Evolutionary conservation across 2,797 vertebrate species (phyloP).

Genomic region (Microhierax caerulescens): DNA sequence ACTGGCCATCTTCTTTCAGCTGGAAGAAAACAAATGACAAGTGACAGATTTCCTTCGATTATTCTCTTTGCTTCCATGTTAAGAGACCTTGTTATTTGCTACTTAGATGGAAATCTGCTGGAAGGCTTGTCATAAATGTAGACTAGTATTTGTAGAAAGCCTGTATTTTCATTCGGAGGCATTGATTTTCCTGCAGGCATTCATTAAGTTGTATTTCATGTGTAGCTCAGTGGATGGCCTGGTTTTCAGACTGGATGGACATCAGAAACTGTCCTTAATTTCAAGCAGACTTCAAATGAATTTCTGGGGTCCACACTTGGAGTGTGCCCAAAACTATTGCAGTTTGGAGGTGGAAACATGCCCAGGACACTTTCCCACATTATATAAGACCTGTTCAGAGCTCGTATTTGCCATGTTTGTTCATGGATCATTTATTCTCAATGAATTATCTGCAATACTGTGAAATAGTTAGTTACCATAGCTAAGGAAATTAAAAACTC

Average conservation of each 20-base stretch:
- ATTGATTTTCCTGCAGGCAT: not conserved
- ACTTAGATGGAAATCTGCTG: not conserved
- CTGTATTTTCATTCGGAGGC: not conserved
- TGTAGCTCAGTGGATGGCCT: not conserved
- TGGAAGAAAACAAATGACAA: not conserved
- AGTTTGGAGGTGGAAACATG: not conserved
- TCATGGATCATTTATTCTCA: not conserved
- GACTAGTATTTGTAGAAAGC: not conserved
- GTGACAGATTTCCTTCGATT: not conserved
- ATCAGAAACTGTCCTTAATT: not conserved
- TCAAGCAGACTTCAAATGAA: not conserved
- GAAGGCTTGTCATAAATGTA: not conserved
- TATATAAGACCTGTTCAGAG: not conserved
- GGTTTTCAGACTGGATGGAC: not conserved
- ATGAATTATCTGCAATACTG: not conserved
- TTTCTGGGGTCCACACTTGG: not conserved
- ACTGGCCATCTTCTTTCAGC: not conserved
- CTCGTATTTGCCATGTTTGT: not conserved
- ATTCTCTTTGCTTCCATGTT: not conserved
- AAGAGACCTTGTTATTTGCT: not conserved
- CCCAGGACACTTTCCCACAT: accelerated
- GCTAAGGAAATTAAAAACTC: not conserved
- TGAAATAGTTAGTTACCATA: not conserved
- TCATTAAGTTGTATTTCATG: not conserved
- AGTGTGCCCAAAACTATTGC: not conserved